Base-by-base conservation (phyloP, 2,888 invertebrate genomes). In the Cotesia congregata region DNA sequence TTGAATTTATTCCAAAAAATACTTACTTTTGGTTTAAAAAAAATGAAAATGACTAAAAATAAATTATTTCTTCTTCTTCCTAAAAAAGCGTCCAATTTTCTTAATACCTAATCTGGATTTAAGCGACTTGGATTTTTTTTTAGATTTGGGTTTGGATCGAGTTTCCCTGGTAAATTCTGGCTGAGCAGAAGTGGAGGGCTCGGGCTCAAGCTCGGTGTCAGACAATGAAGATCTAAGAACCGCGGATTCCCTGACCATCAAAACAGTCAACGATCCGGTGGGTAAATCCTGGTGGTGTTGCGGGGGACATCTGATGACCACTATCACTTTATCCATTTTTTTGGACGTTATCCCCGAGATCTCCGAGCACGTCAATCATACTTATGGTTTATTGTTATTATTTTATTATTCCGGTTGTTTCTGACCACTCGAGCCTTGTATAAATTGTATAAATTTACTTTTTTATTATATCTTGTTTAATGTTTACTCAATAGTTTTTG, bases 191-290 rank as follows among this genome's bases (percentile, higher is more conserved):
- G 61, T 7, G 50, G 65, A 1, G 73, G 62, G 7, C 41, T 77
- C 1, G 73, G 62, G 7, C 41, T 77, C 1, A 71, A 60, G 7
- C 41, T 77, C 50, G 7, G 50, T 50, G 7, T 4, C 50, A 50
- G 50, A 67, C 50, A 38, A 20, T 7, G 83, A 75, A 12, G 67
- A 41, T 84, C 84, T 83, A 9, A 82, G 38, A 41, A 79, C 17
- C 5, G 84, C 80, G 59, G 65, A 76, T 79, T 88, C 86, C 1
- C 87, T 85, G 30, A 88, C 79, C 20, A 84, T 86, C 67, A 88
- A 73, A 76, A 86, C 79, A 0, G 88, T 88, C 78, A 82, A 86
- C 1, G 86, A 84, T 62, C 87, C 88, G 83, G 86, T 84, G 82
- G 81, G 83, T 64, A 86, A 41, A 50, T 76, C 64, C 6, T 77